Evolutionary conservation across 2,797 vertebrate species (phyloP), one percentile per base, ranked within the genome.

Genomic region (Gila robusta): DNA sequence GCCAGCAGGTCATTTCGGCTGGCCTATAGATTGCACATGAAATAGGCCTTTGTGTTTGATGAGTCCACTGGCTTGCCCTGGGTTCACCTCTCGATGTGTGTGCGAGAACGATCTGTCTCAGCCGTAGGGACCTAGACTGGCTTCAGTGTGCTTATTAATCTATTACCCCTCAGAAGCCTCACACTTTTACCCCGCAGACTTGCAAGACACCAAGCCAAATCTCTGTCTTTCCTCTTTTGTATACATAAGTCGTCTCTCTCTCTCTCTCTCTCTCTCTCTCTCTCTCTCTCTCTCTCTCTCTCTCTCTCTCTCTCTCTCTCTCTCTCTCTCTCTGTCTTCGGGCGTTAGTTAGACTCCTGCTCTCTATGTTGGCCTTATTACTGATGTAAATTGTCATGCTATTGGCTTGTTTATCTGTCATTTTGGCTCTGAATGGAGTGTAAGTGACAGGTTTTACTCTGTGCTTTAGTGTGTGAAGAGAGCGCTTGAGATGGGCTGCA

Each of bases 81-180:
- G 70, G 77, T 67, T 86, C 67, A 78, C 54, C 41, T 84, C 69
- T 84, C 39, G n/a, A 59, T 74, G 70, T 84, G 80, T 81, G 83
- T 71, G 81, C 56, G 66, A 69, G 76, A 79, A 73, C 41, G 67
- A 85, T 80, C 76, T n/a, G 21, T 85, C 67, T 56, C 28, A 71
- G 62, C 81, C 76, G 56, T 83, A 49, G 83, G 80, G 67, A 79
- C 78, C 39, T 47, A 41, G 89, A 79, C 81, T 62, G 52, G 47
- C 67, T 79, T 85, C 66, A 87, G 81, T 87, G 81, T 87, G 79
- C 72, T 10, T 86, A 88, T 89, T 72, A 82, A 87, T 91, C 77
- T 64, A 71, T 82, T 85, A 79, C 62, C 85, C 80, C 83, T 70
- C 73, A 66, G 62, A 79, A 79, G 74, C 77, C 82, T 83, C 49